Evolutionary conservation across 2,113 vertebrate genomes (phyloP), one percentile per base, ranked within the genome.

Genomic region (Capricornis sumatraensis): DNA sequence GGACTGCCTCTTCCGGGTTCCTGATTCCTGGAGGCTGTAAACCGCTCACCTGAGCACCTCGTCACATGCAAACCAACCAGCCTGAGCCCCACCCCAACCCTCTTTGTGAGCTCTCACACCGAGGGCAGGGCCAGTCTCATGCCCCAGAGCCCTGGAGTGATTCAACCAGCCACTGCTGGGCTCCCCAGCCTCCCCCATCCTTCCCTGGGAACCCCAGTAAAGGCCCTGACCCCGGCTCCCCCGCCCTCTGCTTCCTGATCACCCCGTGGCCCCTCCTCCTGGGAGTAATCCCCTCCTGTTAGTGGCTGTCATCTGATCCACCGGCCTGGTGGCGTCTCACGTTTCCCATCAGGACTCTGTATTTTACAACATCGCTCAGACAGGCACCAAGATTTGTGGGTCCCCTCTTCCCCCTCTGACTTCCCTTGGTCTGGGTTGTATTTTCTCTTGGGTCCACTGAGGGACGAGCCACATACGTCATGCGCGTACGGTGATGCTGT

Each of bases 401-500:
- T 81, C 47, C 28, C 8, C 76, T 58, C 19, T 10, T 45, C 28
- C 40, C 11, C 14, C 40, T 7, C 30, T 2, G 40, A 36, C 89
- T 47, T 45, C 40, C 3, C 27, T 53, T 25, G 21, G 53, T 8
- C 30, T 11, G 21, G 74, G 6, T 4, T 25, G 71, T 4, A 4
- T 58, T n/a, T n/a, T 60, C 30, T 79, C 33, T 11, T 21, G 45
- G 45, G 28, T 30, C 27, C 4, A 47, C 57, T 19, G 57, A 47
- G 76, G 89, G 33, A 36, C 0, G 6, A 47, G 74, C 74, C 23
- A 2, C 9, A 6, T 21, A 12, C 1, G 0, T n/a, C 14, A 5
- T 0, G 30, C 33, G 6, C 6, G 25, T 47, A 15, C 2, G 14
- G 30, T 19, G 55, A 60, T 5, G 8, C 6, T 17, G 14, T 33